Evolutionary conservation across 2,113 vertebrate species (phyloP).

Genomic region (Podiceps cristatus): DNA sequence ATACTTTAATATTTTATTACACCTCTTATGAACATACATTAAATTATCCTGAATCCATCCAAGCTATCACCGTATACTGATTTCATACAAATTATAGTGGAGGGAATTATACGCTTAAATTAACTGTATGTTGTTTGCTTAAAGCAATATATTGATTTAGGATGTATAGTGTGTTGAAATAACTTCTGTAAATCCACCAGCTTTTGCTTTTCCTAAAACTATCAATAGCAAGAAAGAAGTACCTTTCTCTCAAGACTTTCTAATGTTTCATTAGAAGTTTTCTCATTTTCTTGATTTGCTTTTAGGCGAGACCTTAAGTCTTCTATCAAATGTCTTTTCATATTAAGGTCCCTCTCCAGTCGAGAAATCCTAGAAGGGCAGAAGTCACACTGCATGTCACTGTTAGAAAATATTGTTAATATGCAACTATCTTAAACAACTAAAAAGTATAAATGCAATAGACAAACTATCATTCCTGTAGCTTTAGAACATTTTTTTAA

Average conservation of each 20-base stretch:
- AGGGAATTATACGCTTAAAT: not conserved
- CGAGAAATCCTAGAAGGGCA: constrained; percentile 76
- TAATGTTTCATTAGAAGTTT: constrained; percentile 78
- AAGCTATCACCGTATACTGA: constrained; percentile 16
- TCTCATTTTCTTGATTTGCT: constrained; percentile 87
- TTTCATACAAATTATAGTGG: constrained; percentile 7
- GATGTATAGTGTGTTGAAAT: not conserved
- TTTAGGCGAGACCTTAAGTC: constrained; percentile 87
- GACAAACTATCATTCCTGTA: not conserved
- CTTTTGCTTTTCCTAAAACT: not conserved
- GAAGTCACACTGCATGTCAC: not conserved
- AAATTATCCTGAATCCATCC: constrained; percentile 13
- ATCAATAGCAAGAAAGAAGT: constrained; percentile 2
- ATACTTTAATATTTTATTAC: constrained; percentile 29
- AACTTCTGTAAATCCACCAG: not conserved
- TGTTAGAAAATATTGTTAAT: constrained; percentile 7
- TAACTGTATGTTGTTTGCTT: constrained; percentile 13
- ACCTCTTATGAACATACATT: not conserved
- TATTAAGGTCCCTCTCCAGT: constrained; percentile 85
- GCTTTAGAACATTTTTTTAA: not conserved
- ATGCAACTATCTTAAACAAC: not conserved
- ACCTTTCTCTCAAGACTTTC: constrained; percentile 91
- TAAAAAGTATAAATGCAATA: not conserved
- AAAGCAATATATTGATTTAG: constrained; percentile 33
- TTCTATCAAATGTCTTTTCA: constrained; percentile 91